These are phyloP conservation scores for Plestiodon gilberti DNA, from an alignment of 2,113 vertebrate genomes.

Conservation along the genomic window DNA sequence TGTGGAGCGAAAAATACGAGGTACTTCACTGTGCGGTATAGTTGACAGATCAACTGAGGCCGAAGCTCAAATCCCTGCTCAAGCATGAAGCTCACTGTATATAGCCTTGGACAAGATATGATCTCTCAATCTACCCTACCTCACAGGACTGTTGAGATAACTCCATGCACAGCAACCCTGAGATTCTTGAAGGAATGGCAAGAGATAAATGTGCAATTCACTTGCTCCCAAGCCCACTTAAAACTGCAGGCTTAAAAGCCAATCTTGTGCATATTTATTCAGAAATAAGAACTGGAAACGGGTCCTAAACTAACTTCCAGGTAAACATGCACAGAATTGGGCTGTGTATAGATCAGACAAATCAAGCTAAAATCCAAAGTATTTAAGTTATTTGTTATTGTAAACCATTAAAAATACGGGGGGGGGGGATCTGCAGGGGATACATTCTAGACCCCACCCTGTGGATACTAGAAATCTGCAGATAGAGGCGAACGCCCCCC, in stretches of 20 bases:
- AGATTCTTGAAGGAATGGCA: not conserved
- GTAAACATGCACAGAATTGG: not conserved
- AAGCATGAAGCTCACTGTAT: not conserved
- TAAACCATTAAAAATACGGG: not conserved
- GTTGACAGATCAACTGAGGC: too few species aligned
- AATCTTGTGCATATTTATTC: not conserved
- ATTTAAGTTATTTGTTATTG: not conserved
- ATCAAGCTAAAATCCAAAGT: too few species aligned
- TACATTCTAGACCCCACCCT: too few species aligned
- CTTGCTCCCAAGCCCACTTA: not conserved
- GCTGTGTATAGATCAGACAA: not conserved
- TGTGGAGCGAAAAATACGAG: too few species aligned
- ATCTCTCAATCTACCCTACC: not conserved
- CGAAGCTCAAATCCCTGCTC: not conserved
- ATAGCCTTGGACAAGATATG: not conserved
- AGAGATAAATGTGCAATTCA: not conserved
- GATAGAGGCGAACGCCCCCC: too few species aligned
- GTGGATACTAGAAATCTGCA: too few species aligned
- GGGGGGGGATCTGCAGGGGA: too few species aligned
- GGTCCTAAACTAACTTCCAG: not conserved
- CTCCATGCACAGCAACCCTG: too few species aligned
- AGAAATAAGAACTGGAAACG: not conserved
- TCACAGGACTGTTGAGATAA: not conserved
- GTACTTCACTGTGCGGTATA: too few species aligned
- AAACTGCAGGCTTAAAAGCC: not conserved